Evolutionary conservation across 2,888 invertebrate species (phyloP).

Genomic region (Cheilosia urbana): DNA sequence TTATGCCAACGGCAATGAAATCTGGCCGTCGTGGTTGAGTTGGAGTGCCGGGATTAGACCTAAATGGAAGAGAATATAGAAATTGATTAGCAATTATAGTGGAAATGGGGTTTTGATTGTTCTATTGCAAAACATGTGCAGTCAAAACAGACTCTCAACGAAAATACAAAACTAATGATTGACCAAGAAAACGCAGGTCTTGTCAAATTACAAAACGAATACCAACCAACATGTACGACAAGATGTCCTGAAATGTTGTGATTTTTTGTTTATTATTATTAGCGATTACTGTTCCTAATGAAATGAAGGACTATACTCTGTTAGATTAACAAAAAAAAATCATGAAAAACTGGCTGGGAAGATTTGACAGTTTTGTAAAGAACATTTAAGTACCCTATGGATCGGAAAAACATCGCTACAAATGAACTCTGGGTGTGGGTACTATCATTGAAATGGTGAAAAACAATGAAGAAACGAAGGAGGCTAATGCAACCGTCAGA

Average conservation of each 20-base stretch:
- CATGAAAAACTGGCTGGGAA: not conserved
- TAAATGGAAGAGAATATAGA: conserved; percentile 79
- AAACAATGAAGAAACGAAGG: no score
- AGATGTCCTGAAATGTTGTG: conserved; percentile 38
- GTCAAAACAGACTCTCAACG: conserved; percentile 49
- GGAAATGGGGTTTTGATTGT: not conserved
- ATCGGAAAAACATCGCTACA: no score
- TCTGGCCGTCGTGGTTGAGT: conserved; percentile 95
- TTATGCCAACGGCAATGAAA: conserved; percentile 89
- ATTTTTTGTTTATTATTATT: conserved; percentile 9
- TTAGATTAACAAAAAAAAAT: no score
- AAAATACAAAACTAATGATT: conserved; percentile 58
- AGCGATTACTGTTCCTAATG: conserved; percentile 24
- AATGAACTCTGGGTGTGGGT: no score
- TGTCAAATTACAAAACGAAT: conserved; percentile 39
- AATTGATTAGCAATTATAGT: conserved; percentile 24
- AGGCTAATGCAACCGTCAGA: no score
- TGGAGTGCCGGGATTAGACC: conserved; percentile 96
- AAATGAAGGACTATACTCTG: conserved; percentile 19
- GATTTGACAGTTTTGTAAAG: not conserved
- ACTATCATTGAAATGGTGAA: no score
- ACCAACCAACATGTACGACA: conserved; percentile 22
- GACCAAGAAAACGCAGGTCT: conserved; percentile 56
- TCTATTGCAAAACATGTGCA: conserved; percentile 63
- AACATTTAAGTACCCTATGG: not conserved